Percentiles rank a stretch among this genome's conserved stretches.
These are phyloP conservation scores for Desmodus rotundus DNA, from an alignment of 2,113 vertebrate genomes.

Conservation along the genomic window DNA sequence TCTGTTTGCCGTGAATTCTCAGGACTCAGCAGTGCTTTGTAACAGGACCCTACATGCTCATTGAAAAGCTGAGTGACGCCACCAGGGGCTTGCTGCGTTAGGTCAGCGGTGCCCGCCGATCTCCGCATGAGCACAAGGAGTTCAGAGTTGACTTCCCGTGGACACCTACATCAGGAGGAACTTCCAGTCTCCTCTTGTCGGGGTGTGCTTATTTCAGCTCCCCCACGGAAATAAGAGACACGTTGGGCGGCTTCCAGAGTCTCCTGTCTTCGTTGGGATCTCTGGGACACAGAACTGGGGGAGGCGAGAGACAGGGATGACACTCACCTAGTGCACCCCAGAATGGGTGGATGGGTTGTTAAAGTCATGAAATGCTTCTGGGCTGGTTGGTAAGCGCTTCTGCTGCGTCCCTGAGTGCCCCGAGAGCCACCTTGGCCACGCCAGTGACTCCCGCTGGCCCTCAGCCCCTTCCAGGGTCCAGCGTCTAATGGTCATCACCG, in stretches of 20 bases:
- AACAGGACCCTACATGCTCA: neutral
- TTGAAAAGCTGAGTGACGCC: neutral
- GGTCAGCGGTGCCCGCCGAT: too few relatives aligned
- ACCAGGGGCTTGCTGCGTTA: neutral
- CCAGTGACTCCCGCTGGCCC: too few relatives aligned
- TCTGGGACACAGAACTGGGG: neutral
- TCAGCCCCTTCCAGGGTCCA: neutral
- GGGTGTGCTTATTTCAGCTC: neutral
- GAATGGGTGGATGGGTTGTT: neutral
- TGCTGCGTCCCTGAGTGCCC: neutral
- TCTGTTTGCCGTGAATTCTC: neutral
- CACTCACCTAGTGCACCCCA: neutral
- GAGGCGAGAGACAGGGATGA: neutral
- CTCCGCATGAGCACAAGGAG: neutral
- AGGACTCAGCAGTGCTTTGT: neutral
- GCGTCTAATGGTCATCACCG: neutral
- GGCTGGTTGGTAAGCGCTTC: neutral
- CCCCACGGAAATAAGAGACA: neutral
- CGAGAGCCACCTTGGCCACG: neutral
- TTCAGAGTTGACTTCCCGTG: neutral
- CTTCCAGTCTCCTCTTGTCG: neutral
- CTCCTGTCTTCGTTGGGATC: neutral
- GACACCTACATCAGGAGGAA: neutral
- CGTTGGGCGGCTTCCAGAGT: neutral
- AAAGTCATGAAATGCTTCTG: neutral